phyloP scores from a whole-genome alignment of 2,113 vertebrate species.

The Pseudonaja textilis region DNA sequence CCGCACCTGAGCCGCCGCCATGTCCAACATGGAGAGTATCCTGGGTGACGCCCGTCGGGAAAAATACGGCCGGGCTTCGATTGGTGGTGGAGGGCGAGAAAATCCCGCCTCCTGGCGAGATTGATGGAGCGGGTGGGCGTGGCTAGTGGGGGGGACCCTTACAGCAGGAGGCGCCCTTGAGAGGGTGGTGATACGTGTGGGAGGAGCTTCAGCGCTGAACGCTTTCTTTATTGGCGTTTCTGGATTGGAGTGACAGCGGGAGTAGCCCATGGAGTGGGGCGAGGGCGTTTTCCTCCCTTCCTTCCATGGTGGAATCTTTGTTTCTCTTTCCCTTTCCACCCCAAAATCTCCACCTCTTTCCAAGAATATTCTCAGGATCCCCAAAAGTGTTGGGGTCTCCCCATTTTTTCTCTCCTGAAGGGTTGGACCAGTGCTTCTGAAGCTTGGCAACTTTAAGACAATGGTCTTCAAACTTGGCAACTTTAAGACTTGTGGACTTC shows the following conservation, averaged over 20 bases:
- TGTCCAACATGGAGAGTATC: constrained; percentile 82
- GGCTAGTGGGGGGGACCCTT: background rate
- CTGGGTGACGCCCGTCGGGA: constrained; percentile 46
- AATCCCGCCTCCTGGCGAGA: background rate
- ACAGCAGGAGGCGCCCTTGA: background rate
- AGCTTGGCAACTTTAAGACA: background rate
- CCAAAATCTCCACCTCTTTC: background rate
- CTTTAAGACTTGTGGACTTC: too few species aligned
- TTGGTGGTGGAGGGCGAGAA: background rate
- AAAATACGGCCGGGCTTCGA: background rate
- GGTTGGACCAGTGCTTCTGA: background rate
- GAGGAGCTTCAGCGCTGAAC: background rate
- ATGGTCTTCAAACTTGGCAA: too few species aligned
- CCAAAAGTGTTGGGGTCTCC: background rate
- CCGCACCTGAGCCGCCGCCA: constrained; percentile 9
- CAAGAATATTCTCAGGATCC: background rate
- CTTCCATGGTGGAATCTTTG: background rate
- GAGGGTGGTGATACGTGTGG: background rate
- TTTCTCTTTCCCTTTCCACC: background rate
- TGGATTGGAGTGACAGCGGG: background rate
- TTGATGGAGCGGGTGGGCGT: background rate
- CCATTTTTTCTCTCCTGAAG: background rate
- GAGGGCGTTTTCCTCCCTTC: background rate
- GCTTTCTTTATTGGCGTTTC: background rate
- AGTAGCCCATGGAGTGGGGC: background rate